Evolutionary conservation across 2,113 vertebrate species (phyloP).

Genomic region (Solea senegalensis): DNA sequence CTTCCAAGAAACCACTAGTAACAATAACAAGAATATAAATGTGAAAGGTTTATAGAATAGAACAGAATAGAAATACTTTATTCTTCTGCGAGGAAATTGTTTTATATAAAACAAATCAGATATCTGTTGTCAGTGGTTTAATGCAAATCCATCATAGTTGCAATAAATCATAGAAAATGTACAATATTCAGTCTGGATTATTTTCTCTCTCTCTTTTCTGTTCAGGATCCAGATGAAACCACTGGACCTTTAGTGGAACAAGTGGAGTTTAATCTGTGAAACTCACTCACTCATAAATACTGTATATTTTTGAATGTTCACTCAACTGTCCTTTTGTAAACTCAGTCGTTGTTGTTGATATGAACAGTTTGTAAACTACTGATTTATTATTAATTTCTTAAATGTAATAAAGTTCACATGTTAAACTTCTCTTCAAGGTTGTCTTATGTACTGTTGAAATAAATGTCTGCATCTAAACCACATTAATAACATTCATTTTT

Average conservation of each 20-base stretch:
- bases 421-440: too few species aligned
- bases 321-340: neutral
- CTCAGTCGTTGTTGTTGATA: slow-evolving; percentile 30
- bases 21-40: neutral
- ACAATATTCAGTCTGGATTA: neutral
- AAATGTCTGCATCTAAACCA: too few species aligned
- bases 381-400: neutral
- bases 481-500: too few species aligned
- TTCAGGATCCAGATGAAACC: slow-evolving; percentile 66
- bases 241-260: slow-evolving; percentile 60
- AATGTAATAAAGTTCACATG: neutral
- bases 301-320: neutral
- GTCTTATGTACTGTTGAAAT: too few species aligned
- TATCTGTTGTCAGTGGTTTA: too few species aligned
- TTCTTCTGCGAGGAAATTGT: too few species aligned
- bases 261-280: slow-evolving; percentile 50
- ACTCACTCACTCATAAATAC: neutral
- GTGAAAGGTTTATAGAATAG: too few species aligned
- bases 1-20: too few species aligned
- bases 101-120: too few species aligned
- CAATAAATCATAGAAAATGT: neutral
- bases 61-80: too few species aligned
- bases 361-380: neutral
- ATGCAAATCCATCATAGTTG: too few species aligned
- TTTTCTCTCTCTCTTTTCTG: neutral